A percentile compares a stretch with the other conserved stretches of the same genome.
These are phyloP conservation scores for Siderastrea siderea DNA, from an alignment of 92 coral and sea anemone species.

Conservation along the genomic window DNA sequence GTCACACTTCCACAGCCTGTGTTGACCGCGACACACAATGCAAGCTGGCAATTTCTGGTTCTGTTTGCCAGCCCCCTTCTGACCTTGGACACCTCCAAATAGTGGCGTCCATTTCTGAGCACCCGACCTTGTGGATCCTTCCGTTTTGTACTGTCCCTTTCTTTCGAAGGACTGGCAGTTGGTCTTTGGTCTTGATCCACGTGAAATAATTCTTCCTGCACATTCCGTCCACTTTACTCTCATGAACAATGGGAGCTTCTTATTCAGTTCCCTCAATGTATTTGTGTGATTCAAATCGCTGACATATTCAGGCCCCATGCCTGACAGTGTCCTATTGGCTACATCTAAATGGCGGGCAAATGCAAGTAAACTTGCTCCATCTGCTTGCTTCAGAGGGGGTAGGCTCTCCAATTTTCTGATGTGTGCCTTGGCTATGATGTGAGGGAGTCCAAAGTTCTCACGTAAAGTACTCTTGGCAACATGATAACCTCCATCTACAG, in stretches of 20 bases:
- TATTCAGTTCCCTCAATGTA: conserved; percentile 58
- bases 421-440: conserved; percentile 67
- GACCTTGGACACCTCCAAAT: conserved; percentile 10
- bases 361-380: conserved; percentile 43
- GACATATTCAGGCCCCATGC: conserved; percentile 77
- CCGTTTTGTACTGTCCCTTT: conserved; percentile 27
- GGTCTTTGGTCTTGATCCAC: conserved; percentile 59
- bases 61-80: conserved; percentile 8
- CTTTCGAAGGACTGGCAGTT: neutral
- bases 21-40: conserved; percentile 48
- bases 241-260: conserved; percentile 70
- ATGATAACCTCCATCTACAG: conserved; percentile 55
- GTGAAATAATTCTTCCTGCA: conserved; percentile 73
- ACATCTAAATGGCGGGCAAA: conserved; percentile 4
- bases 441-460: conserved; percentile 73
- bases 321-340: conserved; percentile 74
- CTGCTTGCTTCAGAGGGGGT: conserved; percentile 55
- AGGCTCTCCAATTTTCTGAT: conserved; percentile 62
- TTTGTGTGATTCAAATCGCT: conserved; percentile 71
- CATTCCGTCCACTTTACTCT: conserved; percentile 79
- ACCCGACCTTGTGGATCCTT: conserved; percentile 4
- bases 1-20: conserved; percentile 75
- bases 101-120: conserved; percentile 3
- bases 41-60: conserved; percentile 29
- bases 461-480: conserved; percentile 64